phyloP scores from a whole-genome alignment of 1,140 invertebrate genomes.

The Drosophila subobscura region DNA sequence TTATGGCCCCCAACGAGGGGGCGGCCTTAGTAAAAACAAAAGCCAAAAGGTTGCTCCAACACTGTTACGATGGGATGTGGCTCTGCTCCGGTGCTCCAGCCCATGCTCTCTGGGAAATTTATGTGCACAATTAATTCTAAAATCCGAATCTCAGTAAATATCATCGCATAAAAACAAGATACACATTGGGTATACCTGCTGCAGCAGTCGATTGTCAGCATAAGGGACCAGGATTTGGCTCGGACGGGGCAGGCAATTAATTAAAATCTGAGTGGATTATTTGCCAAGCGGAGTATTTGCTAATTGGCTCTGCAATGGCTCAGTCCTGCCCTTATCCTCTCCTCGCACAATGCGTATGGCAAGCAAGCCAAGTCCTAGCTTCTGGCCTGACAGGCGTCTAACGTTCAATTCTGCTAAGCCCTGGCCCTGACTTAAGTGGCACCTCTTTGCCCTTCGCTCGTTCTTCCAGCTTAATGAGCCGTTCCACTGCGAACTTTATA shows the following conservation, averaged over 20 bases:
- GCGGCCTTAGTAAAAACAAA: constrained; percentile 11
- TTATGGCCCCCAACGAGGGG: constrained; percentile 49
- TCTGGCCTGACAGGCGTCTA: constrained; percentile 31
- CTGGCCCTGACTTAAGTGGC: constrained; percentile 54
- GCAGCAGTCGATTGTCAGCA: constrained; percentile 52
- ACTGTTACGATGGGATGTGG: constrained; percentile 6
- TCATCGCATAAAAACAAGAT: constrained; percentile 29
- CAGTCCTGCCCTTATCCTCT: not conserved
- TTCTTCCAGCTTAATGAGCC: constrained; percentile 65
- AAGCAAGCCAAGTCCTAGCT: constrained; percentile 17
- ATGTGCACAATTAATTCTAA: constrained; percentile 80
- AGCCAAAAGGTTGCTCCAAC: constrained; percentile 57
- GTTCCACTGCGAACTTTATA: constrained; percentile 68
- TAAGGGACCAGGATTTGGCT: not conserved
- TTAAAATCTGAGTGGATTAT: constrained; percentile 66
- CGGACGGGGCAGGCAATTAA: constrained; percentile 50
- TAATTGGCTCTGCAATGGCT: constrained; percentile 50
- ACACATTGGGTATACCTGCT: constrained; percentile 30
- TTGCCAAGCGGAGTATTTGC: constrained; percentile 57
- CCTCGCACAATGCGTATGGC: not conserved
- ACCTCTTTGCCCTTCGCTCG: not conserved
- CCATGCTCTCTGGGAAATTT: constrained; percentile 49
- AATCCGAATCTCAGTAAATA: constrained; percentile 70
- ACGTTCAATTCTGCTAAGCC: constrained; percentile 47
- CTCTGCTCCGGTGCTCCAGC: not conserved